Evolutionary conservation across 1,140 invertebrate genomes (phyloP), one percentile per base, ranked within the genome.

Genomic region (Rhizoglyphus robini): DNA sequence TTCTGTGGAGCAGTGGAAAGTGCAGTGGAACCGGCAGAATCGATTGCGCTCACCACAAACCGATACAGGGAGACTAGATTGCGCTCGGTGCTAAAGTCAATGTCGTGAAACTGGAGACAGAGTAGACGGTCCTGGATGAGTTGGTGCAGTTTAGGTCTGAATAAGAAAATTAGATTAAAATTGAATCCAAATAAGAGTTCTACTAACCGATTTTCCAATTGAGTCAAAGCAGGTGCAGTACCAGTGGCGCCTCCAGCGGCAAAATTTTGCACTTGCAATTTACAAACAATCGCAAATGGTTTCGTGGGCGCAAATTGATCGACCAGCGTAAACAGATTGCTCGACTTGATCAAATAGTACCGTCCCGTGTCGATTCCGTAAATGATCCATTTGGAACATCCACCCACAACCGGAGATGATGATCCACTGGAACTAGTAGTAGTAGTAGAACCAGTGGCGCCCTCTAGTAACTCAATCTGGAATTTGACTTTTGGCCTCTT

Each of bases 261-360:
- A 18, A 41, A 11, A 18, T 8, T 41, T 41, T 54, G 8, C 23
- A 20, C 20, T 32, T 60, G 58, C 29, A 60, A 27, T 46, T 60
- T 60, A 27, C 58, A 60, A 27, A 60, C 58, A 34, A 60, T 27
- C 31, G 58, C 58, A 60, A 60, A 60, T 60, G 58, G 58, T 60
- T 60, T 60, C 3, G 27, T 3, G 4, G 27, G 13, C 13, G 15
- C 15, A 60, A 60, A 60, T 11, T 29, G 27, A 23, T 60, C 58
- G 15, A 29, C 58, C 27, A 60, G 29, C n/a, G 15, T 18, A 46
- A 23, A 60, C 3, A 60, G n/a, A n/a, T 60, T 18, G 13, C 23
- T 46, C 30, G 27, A 38, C 36, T 15, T 18, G 13, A 60, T 34
- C 27, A 29, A 29, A 46, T 34, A 60, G 27, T 60, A 60, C 15